A percentile compares a stretch with the other conserved stretches of the same genome.
Evolutionary conservation across 2,888 invertebrate species (phyloP).

Genomic region (Chamaedrilus cognettii): DNA sequence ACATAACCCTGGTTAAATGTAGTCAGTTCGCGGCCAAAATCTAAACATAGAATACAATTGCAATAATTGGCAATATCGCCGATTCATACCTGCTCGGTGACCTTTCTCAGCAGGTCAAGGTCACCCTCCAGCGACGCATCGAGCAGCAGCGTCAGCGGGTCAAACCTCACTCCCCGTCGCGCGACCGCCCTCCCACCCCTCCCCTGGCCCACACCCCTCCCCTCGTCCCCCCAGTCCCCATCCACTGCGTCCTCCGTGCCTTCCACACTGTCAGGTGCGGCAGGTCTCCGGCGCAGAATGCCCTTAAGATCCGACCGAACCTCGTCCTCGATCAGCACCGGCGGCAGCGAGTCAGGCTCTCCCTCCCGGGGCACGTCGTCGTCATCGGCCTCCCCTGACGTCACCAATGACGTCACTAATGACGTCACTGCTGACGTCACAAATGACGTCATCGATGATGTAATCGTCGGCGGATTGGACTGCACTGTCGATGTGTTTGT

Average conservation of each 20-base stretch:
- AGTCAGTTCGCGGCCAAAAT: too few species aligned
- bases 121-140: slow-evolving; percentile 99
- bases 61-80: too few species aligned
- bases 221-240: too few species aligned
- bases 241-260: too few species aligned
- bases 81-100: slow-evolving; percentile 76
- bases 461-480: too few species aligned
- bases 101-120: slow-evolving; percentile 92
- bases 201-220: background rate
- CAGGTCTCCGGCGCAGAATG: background rate
- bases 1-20: too few species aligned
- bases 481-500: too few species aligned
- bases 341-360: slow-evolving; percentile 12
- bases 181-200: slow-evolving; percentile 63
- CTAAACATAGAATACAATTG: too few species aligned
- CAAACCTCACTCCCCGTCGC: slow-evolving; percentile 81
- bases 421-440: too few species aligned
- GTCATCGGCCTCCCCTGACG: too few species aligned
- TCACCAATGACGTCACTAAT: too few species aligned
- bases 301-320: background rate
- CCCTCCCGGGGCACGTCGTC: slow-evolving; percentile 11
- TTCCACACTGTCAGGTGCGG: background rate
- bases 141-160: slow-evolving; percentile 91
- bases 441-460: too few species aligned
- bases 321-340: background rate